Conservation (phyloP, 2,113 vertebrate species). For the Megaptera novaeangliae region DNA sequence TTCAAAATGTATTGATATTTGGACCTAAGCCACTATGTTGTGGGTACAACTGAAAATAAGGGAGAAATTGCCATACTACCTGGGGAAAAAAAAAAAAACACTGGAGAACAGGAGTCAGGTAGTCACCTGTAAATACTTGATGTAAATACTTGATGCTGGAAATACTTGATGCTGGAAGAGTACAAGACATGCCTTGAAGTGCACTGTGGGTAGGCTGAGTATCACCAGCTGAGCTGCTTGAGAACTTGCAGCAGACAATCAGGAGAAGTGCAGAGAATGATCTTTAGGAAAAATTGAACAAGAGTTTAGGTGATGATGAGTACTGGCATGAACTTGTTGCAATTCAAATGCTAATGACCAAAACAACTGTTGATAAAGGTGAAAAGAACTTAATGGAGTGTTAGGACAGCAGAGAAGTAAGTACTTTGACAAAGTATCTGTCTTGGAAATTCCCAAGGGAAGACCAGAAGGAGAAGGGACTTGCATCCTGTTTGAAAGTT, state of each 20-base stretch:
- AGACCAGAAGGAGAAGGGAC: not conserved
- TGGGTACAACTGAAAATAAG: not conserved
- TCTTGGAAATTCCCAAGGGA: not conserved
- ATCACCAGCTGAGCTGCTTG: not conserved
- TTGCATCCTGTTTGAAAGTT: not conserved
- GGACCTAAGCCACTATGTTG: not conserved
- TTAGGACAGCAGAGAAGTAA: not conserved
- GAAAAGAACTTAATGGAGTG: not conserved
- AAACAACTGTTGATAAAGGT: not conserved
- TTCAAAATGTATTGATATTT: not conserved
- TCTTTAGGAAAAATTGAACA: not conserved
- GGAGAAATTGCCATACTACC: not conserved
- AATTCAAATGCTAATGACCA: no score
- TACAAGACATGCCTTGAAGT: not conserved
- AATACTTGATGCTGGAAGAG: not conserved
- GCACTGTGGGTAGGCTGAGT: not conserved
- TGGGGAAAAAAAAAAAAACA: not conserved
- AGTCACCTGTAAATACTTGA: not conserved
- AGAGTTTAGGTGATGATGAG: not conserved
- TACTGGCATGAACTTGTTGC: not conserved
- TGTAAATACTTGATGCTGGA: not conserved
- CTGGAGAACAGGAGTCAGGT: not conserved
- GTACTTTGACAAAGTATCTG: not conserved
- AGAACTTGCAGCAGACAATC: not conserved
- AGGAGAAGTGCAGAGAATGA: not conserved